Conservation (phyloP, 2,888 invertebrate species). For the Eupeodes latifasciatus region DNA sequence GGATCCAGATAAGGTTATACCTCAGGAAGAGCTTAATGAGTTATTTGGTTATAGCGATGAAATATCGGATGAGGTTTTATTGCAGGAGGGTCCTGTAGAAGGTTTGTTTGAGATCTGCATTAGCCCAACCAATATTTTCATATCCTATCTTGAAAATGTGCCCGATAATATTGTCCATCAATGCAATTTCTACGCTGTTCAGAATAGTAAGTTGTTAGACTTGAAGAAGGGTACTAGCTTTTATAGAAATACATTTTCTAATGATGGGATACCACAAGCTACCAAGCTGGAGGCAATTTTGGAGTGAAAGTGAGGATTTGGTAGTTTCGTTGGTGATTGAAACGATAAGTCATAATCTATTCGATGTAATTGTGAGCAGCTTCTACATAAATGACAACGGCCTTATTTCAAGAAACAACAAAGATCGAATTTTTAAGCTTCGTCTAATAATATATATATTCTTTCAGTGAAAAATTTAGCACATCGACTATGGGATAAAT, state of each 20-base stretch:
- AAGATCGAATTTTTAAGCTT: neutral
- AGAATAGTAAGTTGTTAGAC: constrained; percentile 30
- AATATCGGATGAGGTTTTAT: neutral
- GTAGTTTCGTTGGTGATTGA: constrained; percentile 44
- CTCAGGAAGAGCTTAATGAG: neutral
- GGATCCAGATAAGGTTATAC: neutral
- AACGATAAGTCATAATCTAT: constrained; percentile 34
- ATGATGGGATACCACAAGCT: constrained; percentile 56
- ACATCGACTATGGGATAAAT: neutral
- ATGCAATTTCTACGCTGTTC: constrained; percentile 40
- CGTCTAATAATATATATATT: neutral
- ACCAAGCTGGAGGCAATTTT: constrained; percentile 60
- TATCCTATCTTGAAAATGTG: constrained; percentile 39
- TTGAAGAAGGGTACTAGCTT: constrained; percentile 28
- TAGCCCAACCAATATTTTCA: constrained; percentile 28
- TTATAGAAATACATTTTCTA: constrained; percentile 56
- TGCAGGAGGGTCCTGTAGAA: neutral
- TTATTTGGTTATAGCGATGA: neutral
- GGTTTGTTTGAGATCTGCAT: constrained; percentile 36
- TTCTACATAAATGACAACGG: neutral
- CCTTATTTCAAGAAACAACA: neutral
- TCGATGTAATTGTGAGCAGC: neutral
- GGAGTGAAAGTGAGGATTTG: constrained; percentile 50
- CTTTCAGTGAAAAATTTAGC: no score
- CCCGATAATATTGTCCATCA: constrained; percentile 2